Conservation (phyloP, 1,140 invertebrate species). For the Drosophila ananassae region DNA sequence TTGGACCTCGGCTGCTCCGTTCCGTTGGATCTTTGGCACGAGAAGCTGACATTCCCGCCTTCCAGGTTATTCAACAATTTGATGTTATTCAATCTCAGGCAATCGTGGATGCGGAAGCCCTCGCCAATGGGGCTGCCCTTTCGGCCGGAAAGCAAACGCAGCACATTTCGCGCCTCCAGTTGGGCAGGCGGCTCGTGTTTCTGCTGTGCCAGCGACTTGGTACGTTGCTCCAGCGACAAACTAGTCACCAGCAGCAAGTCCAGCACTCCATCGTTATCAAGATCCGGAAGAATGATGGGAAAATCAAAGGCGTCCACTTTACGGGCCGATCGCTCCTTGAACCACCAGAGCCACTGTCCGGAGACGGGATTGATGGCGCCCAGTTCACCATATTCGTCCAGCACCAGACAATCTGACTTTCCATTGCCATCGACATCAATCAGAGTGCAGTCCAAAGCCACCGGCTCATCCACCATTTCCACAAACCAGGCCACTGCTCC, state of each 20-base stretch:
- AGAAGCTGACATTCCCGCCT: slow-evolving; percentile 69
- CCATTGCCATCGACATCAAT: slow-evolving; percentile 89
- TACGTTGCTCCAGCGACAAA: slow-evolving; percentile 61
- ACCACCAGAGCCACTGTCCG: slow-evolving; percentile 87
- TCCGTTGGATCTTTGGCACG: slow-evolving; percentile 84
- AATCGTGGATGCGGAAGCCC: slow-evolving; percentile 85
- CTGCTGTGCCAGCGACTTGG: slow-evolving; percentile 54
- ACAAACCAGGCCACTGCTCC: slow-evolving; percentile 88
- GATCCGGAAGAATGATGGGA: slow-evolving; percentile 89
- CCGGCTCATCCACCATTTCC: slow-evolving; percentile 87
- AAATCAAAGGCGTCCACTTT: slow-evolving; percentile 87
- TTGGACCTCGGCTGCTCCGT: slow-evolving; percentile 75
- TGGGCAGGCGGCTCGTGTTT: slow-evolving; percentile 35
- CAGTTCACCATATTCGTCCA: slow-evolving; percentile 88
- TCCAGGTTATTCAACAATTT: slow-evolving; percentile 58
- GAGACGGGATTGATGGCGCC: slow-evolving; percentile 88
- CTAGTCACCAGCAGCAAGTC: slow-evolving; percentile 88
- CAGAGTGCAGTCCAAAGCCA: slow-evolving; percentile 88
- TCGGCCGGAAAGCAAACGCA: slow-evolving; percentile 88
- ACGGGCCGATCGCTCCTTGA: slow-evolving; percentile 85
- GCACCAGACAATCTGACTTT: slow-evolving; percentile 89
- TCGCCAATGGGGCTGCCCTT: slow-evolving; percentile 84
- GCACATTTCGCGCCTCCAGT: slow-evolving; percentile 85
- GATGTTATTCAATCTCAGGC: slow-evolving; percentile 84
- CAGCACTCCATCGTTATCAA: slow-evolving; percentile 88